Evolutionary conservation across 2,113 vertebrate species (phyloP), one percentile per base, ranked within the genome.

Genomic region (Sapayoa aenigma): DNA sequence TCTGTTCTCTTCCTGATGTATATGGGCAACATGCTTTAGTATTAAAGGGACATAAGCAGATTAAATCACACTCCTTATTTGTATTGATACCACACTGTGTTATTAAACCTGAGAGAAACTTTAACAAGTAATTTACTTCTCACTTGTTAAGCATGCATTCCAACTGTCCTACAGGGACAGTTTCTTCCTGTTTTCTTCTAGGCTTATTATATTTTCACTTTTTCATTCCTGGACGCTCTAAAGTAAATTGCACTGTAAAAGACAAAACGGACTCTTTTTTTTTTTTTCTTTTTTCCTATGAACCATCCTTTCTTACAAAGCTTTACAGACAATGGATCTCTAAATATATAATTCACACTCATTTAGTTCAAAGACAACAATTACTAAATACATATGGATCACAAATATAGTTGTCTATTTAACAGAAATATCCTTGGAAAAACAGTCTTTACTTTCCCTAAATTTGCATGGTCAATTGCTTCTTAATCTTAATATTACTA

Each of bases 91-190:
- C 96, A 96, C 86, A 95, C 93, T 97, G 95, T 72, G 95, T 96
- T 96, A 97, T 96, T 97, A 96, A 97, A 95, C 93, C 92, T 93
- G 93, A 95, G 96, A 96, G 95, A 94, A 94, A 97, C 90, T 96
- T 96, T 86, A 94, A 96, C 92, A 84, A 86, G 90, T 91, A 94
- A 96, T 95, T 96, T 97, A 93, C 87, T 92, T 93, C 93, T 96
- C 78, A 95, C 66, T 95, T 90, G 79, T 90, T 96, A 94, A 85
- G 56, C 89, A 82, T 73, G 80, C 88, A 92, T 86, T 94, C 72
- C 81, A 93, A 91, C 91, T 95, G 90, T 96, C 77, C 93, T 95
- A 86, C 47, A 86, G 85, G 90, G 91, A 94, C 46, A 68, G n/a
- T n/a, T n/a, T n/a, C n/a, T 59, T 55, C 30, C 85, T 88, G 39